phyloP scores from a whole-genome alignment of 2,113 vertebrate species.

The Chiloscyllium plagiosum region DNA sequence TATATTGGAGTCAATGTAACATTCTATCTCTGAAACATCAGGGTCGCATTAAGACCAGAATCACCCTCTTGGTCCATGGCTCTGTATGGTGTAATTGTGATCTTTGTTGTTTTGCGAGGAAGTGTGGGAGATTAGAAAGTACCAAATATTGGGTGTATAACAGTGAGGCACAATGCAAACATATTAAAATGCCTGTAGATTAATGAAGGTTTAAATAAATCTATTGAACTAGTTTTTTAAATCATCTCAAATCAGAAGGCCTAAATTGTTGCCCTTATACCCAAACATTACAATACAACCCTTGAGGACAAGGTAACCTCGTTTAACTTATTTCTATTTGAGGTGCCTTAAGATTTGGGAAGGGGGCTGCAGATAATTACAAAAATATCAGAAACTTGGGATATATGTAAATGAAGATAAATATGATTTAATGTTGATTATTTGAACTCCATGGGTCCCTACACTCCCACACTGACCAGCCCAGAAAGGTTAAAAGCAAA shows the following conservation, averaged over 20 bases:
- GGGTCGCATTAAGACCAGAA: background rate
- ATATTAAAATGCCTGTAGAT: background rate
- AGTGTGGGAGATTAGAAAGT: background rate
- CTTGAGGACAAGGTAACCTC: background rate
- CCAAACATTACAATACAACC: background rate
- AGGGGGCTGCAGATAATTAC: background rate
- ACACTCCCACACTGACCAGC: background rate
- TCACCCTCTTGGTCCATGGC: background rate
- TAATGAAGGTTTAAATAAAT: background rate
- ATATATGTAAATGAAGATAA: background rate
- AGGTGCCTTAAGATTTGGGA: background rate
- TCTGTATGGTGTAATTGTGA: background rate
- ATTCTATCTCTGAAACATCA: background rate
- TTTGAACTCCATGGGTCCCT: background rate
- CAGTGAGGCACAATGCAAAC: background rate
- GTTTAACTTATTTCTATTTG: background rate
- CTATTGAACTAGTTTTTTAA: background rate
- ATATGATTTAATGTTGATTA: background rate
- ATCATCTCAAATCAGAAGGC: background rate
- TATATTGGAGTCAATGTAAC: background rate
- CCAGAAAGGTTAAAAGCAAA: background rate
- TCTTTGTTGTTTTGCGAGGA: background rate
- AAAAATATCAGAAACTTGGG: background rate
- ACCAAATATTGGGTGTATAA: background rate
- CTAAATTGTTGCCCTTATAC: background rate